A percentile compares a stretch with the other conserved stretches of the same genome.
Evolutionary conservation across 2,888 invertebrate species (phyloP).

Genomic region (Epirrhoe tristata): DNA sequence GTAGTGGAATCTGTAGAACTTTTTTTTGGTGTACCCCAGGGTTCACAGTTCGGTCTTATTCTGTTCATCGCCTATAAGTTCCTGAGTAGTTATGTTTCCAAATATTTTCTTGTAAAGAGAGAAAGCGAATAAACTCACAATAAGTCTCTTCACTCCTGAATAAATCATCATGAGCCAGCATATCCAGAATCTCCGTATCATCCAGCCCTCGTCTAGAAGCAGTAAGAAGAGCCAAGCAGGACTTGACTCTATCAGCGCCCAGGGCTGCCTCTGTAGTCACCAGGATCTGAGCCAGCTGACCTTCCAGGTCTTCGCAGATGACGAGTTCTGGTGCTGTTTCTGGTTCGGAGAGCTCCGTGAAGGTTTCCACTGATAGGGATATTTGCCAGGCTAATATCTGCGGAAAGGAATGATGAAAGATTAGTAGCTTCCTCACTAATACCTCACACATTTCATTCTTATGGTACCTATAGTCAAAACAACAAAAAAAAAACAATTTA

Average conservation of each 20-base stretch:
- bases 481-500: too few relatives aligned
- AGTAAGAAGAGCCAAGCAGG: conserved; percentile 89
- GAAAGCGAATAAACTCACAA: conserved; percentile 70
- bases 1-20: neutral
- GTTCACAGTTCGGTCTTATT: neutral
- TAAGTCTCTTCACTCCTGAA: conserved; percentile 88
- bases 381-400: conserved; percentile 84
- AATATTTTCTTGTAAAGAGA: neutral
- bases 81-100: neutral
- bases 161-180: conserved; percentile 87
- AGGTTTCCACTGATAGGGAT: conserved; percentile 79
- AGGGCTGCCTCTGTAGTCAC: conserved; percentile 89
- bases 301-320: conserved; percentile 77
- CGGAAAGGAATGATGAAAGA: neutral
- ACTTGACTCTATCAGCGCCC: conserved; percentile 87
- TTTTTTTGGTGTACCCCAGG: conserved; percentile 5
- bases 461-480: too few relatives aligned
- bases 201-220: conserved; percentile 92
- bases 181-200: conserved; percentile 92
- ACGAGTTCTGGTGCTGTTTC: conserved; percentile 71
- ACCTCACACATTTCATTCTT: too few relatives aligned
- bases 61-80: neutral
- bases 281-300: conserved; percentile 88
- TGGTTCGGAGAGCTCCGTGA: conserved; percentile 73
- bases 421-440: too few relatives aligned